These are phyloP conservation scores for Saimiri boliviensis DNA, from an alignment of 2,113 vertebrate genomes.

Conservation along the genomic window DNA sequence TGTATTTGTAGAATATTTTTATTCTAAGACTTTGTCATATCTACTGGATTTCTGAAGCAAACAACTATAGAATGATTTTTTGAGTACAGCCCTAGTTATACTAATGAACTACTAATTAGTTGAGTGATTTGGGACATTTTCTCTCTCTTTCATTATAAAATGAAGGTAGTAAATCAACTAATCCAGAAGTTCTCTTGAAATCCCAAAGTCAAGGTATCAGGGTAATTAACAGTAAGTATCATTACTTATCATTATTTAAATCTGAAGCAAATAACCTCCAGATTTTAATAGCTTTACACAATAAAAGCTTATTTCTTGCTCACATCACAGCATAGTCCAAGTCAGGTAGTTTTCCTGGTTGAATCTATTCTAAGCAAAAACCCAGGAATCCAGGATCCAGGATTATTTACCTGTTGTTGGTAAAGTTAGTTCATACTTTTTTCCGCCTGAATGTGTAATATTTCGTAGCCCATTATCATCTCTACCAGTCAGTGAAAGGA, in stretches of 20 bases:
- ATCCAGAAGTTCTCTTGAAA: not conserved
- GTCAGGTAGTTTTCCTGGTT: not conserved
- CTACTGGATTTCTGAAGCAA: not conserved
- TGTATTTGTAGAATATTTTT: not conserved
- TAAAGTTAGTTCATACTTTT: not conserved
- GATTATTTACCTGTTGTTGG: not conserved
- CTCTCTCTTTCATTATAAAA: not conserved
- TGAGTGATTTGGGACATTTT: not conserved
- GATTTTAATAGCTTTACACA: not conserved
- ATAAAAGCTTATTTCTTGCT: not conserved
- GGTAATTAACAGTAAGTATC: not conserved
- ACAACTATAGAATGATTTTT: not conserved
- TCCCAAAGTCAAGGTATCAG: not conserved
- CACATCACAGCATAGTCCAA: not conserved
- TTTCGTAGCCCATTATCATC: not conserved
- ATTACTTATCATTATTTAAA: not conserved
- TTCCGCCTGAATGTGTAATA: not conserved
- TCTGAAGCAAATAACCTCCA: not conserved
- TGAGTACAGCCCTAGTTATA: not conserved
- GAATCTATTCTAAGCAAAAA: not conserved
- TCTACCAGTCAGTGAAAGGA: not conserved
- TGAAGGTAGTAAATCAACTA: not conserved
- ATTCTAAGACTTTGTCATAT: not conserved
- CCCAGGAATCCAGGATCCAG: too few species aligned
- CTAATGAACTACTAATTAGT: not conserved